phyloP scores from a whole-genome alignment of 2,113 vertebrate genomes.

The Pseudorhombus dupliciocellatus region DNA sequence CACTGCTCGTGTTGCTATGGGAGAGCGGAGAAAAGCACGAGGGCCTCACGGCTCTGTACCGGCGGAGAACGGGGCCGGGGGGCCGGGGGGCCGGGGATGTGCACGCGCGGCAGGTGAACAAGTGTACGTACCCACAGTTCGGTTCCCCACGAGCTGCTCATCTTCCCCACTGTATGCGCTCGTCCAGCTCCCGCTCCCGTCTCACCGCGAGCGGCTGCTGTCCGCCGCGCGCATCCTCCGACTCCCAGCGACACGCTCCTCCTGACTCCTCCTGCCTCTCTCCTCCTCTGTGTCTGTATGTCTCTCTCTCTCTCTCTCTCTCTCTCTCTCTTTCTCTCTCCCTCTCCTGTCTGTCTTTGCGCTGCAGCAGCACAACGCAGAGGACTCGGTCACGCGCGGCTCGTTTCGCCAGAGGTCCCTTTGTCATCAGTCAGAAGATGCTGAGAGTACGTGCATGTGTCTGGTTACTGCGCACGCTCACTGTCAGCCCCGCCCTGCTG shows the following conservation, averaged over 20 bases:
- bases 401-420: conserved; percentile 42
- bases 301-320: not conserved
- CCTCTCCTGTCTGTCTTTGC: conserved; percentile 2
- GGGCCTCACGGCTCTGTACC: conserved; percentile 12
- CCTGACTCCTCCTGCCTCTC: not conserved
- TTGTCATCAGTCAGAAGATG: conserved; percentile 55
- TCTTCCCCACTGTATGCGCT: conserved; percentile 49
- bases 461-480: conserved; percentile 38
- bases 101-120: not conserved
- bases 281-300: conserved; percentile 5
- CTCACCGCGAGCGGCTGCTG: conserved; percentile 29
- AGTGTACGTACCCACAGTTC: conserved; percentile 79
- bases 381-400: conserved; percentile 40
- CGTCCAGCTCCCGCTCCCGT: too few relatives aligned
- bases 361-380: conserved; percentile 3
- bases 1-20: conserved; percentile 71
- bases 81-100: not conserved
- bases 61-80: not conserved
- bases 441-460: conserved; percentile 18
- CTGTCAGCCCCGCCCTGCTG: conserved; percentile 26
- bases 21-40: conserved; percentile 55
- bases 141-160: conserved; percentile 82
- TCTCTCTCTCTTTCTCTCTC: not conserved
- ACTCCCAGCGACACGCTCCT: not conserved
- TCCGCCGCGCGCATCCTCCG: conserved; percentile 43